Base-by-base conservation (phyloP, 2,888 invertebrate species). In the Meganola albula region DNA sequence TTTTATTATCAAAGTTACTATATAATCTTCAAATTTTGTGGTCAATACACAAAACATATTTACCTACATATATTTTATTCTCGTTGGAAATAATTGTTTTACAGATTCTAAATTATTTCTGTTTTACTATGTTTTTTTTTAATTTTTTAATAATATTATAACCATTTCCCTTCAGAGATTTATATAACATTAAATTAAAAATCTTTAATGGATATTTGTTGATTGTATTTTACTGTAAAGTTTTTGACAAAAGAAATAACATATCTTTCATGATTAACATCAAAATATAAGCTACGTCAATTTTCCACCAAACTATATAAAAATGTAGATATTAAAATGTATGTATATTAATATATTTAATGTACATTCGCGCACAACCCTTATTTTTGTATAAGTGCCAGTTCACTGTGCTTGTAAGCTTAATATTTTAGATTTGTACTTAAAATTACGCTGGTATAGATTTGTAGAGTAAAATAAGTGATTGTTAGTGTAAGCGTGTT, bases 311-410 rank as follows among this genome's bases (percentile, higher is more conserved):
- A n/a, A 35, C 45, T 51, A 54, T 35, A 37, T 44, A 36, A 34
- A 42, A 39, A 44, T 46, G 45, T 53, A 47, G 43, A 46, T 49
- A n/a, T n/a, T n/a, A n/a, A n/a, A n/a, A n/a, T n/a, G n/a, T n/a
- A 48, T 37, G 31, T 44, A 29, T 48, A 31, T 42, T 38, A 44
- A 40, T 44, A 47, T 40, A 39, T 32, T 24, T 46, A 38, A 44
- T 58, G 72, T 74, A 73, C 69, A 68, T 63, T 73, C 74, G 74
- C 57, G 74, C 67, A 66, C 71, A 67, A 58, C 49, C 52, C 56
- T 60, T 53, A 58, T 74, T 71, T 74, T 53, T 51, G 53, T 76
- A 63, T 70, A 68, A 60, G 43, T n/a, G n/a, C n/a, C n/a, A n/a
- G n/a, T 38, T 56, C 44, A 56, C 59, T 60, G 58, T 67, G 73